A percentile compares a stretch with the other conserved stretches of the same genome.
phyloP scores from a whole-genome alignment of 1,140 invertebrate genomes.

The Galleria mellonella region DNA sequence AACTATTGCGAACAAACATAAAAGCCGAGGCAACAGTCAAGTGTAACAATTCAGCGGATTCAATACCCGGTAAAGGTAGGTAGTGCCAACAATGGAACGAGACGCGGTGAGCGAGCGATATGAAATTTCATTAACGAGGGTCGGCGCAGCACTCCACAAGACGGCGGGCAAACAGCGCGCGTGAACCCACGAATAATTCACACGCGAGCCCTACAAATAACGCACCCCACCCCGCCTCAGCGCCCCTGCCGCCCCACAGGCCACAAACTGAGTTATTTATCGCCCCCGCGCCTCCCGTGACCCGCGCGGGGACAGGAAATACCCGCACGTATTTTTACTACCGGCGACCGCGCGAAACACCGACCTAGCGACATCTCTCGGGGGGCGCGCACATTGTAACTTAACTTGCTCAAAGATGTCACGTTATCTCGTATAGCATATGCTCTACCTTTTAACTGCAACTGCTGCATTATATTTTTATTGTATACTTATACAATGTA shows the following conservation, averaged over 20 bases:
- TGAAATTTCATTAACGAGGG: constrained; percentile 70
- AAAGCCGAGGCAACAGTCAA: constrained; percentile 18
- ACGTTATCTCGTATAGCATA: not conserved
- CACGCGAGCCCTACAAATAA: constrained; percentile 71
- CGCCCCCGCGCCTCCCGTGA: constrained; percentile 31
- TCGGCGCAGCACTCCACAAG: constrained; percentile 45
- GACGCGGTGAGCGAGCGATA: constrained; percentile 39
- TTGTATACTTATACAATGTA: too few species aligned
- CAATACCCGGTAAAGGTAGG: constrained; percentile 19
- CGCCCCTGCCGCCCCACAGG: constrained; percentile 19
- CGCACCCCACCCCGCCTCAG: constrained; percentile 24
- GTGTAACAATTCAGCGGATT: constrained; percentile 38
- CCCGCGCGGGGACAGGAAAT: constrained; percentile 51
- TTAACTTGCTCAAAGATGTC: not conserved
- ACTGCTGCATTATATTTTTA: too few species aligned
- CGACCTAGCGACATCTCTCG: constrained; percentile 47
- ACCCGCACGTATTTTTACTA: constrained; percentile 67
- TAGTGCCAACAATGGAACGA: constrained; percentile 34
- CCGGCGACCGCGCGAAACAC: constrained; percentile 27
- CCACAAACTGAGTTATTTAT: constrained; percentile 68
- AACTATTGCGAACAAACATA: constrained; percentile 12
- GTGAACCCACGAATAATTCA: constrained; percentile 72
- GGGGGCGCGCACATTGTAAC: constrained; percentile 21
- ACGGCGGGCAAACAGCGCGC: constrained; percentile 59
- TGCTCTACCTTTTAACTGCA: not conserved